Conservation (phyloP, 2,888 invertebrate species). For the Chloroclystis v-ata region DNA sequence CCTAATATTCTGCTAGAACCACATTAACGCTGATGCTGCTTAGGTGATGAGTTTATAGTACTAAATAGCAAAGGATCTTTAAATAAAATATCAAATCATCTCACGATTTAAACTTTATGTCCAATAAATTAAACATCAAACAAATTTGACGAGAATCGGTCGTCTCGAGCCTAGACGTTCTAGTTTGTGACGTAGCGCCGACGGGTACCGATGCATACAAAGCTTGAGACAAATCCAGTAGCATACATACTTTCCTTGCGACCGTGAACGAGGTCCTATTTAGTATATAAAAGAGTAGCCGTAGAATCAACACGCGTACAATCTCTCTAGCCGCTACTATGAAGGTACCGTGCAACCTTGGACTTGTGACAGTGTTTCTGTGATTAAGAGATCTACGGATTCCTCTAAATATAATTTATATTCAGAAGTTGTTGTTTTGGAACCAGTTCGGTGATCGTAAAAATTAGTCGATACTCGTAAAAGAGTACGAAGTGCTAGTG, state of each 20-base stretch:
- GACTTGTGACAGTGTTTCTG: conserved; percentile 22
- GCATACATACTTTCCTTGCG: conserved; percentile 47
- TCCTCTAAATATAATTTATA: conserved; percentile 13
- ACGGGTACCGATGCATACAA: conserved; percentile 25
- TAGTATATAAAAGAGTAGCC: conserved; percentile 61
- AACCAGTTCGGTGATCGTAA: conserved; percentile 21
- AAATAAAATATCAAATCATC: too few species aligned
- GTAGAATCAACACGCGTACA: conserved; percentile 49
- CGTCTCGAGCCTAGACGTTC: not conserved
- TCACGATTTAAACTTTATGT: too few species aligned
- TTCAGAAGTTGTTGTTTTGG: conserved; percentile 12
- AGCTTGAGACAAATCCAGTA: conserved; percentile 47
- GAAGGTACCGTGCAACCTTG: conserved; percentile 55
- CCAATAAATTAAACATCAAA: too few species aligned
- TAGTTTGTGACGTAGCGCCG: conserved; percentile 17
- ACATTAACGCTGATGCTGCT: too few species aligned
- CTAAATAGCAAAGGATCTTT: too few species aligned
- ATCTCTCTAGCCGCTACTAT: conserved; percentile 49
- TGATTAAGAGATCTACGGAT: conserved; percentile 12
- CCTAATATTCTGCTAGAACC: too few species aligned
- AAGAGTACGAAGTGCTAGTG: conserved; percentile 1
- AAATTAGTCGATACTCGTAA: not conserved
- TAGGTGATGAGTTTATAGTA: too few species aligned
- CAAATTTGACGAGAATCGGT: too few species aligned
- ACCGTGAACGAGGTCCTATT: conserved; percentile 58